These are phyloP conservation scores for Paragorgia papillata DNA, from an alignment of 92 coral and sea anemone species.

Conservation along the genomic window DNA sequence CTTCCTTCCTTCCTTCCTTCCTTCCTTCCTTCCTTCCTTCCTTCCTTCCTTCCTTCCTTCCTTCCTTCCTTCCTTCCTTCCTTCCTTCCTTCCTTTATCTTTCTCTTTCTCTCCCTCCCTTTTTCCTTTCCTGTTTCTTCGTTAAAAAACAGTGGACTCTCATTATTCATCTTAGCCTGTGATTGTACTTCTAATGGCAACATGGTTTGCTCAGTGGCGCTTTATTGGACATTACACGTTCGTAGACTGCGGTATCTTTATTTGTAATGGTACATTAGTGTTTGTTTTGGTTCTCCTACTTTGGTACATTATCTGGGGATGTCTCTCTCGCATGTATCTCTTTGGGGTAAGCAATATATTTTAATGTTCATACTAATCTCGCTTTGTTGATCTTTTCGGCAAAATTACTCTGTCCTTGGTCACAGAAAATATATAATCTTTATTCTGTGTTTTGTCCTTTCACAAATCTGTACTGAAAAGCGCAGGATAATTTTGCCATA, in stretches of 20 bases:
- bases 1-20: not conserved
- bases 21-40: conserved; percentile 1
- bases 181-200: conserved; percentile 78
- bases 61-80: conserved; percentile 9
- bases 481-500: too few species aligned
- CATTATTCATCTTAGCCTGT: too few species aligned
- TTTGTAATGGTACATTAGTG: conserved; percentile 68
- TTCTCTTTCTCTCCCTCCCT: not conserved
- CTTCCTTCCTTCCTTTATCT: not conserved
- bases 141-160: too few species aligned
- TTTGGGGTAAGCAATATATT: conserved; percentile 74
- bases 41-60: not conserved
- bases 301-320: conserved; percentile 84
- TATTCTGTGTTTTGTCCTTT: too few species aligned
- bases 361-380: not conserved
- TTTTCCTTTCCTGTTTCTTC: not conserved
- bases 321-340: conserved; percentile 52
- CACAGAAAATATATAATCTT: too few species aligned
- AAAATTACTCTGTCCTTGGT: too few species aligned
- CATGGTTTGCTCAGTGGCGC: conserved; percentile 79
- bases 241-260: conserved; percentile 64
- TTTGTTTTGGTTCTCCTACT: conserved; percentile 43
- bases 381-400: too few species aligned
- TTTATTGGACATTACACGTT: conserved; percentile 59
- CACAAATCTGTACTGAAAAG: too few species aligned